Conservation (phyloP, 2,797 vertebrate genomes). For the Lithobates pipiens region DNA sequence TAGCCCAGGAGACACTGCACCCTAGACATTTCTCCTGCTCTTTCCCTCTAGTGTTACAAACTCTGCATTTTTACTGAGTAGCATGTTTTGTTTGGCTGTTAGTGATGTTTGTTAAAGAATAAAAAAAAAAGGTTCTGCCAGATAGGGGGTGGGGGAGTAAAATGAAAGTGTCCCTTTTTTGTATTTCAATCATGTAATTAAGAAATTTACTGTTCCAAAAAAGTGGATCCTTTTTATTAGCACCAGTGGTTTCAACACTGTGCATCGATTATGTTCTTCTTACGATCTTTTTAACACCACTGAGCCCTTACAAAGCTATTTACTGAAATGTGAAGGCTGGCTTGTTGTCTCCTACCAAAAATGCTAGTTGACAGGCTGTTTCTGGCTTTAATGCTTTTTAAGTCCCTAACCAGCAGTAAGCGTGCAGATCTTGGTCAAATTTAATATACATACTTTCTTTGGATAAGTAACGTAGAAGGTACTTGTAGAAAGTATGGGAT, state of each 20-base stretch:
- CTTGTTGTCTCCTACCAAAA: too few relatives aligned
- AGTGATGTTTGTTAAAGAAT: constrained; percentile 68
- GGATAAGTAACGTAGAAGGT: background rate
- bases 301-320: background rate
- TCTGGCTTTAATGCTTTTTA: too few relatives aligned
- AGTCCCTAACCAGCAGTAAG: too few relatives aligned
- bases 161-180: constrained; percentile 32
- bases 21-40: constrained; percentile 73
- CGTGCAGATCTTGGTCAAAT: background rate
- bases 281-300: constrained; percentile 3
- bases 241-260: background rate
- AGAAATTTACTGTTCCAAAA: background rate
- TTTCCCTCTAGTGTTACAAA: constrained; percentile 73
- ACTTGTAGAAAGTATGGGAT: background rate
- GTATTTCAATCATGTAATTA: constrained; percentile 25
- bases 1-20: constrained; percentile 69
- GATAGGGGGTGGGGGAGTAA: constrained; percentile 53
- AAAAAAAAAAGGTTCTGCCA: constrained; percentile 26
- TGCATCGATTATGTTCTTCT: background rate
- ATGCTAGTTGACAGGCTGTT: too few relatives aligned
- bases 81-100: constrained; percentile 76
- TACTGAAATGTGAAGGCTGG: too few relatives aligned
- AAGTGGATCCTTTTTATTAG: constrained; percentile 15
- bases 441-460: background rate
- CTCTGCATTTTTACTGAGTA: constrained; percentile 74